These are phyloP conservation scores for Protonemura montana DNA, from an alignment of 2,888 invertebrate species.

Conservation along the genomic window DNA sequence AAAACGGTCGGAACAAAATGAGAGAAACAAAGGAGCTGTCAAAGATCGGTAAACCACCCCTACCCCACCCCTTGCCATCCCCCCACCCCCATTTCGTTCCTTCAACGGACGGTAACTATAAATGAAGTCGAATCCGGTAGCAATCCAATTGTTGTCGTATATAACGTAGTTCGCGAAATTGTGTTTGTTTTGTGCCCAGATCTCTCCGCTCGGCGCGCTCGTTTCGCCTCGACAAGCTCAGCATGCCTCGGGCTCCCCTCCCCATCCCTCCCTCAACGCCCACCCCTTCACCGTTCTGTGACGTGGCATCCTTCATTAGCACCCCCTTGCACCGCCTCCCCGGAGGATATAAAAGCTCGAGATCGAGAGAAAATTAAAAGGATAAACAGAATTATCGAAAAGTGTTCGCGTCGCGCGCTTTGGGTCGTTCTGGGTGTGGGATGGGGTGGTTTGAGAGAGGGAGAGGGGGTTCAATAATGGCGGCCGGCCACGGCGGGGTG, in stretches of 20 bases:
- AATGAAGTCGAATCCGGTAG: not conserved
- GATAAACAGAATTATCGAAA: constrained; percentile 38
- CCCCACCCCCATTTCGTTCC: not conserved
- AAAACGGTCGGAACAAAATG: no score
- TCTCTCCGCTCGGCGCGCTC: not conserved
- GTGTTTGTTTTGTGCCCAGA: not conserved
- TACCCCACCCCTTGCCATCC: not conserved
- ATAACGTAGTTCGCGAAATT: not conserved
- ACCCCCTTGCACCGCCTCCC: constrained; percentile 47
- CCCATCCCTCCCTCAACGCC: constrained; percentile 46
- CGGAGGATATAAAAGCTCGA: constrained; percentile 33
- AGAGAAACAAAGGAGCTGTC: not conserved
- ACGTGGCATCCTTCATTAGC: constrained; percentile 46
- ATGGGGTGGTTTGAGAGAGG: no score
- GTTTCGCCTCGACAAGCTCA: not conserved
- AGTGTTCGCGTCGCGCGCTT: constrained; percentile 23
- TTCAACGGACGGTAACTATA: not conserved
- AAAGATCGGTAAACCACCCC: not conserved
- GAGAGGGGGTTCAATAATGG: not conserved
- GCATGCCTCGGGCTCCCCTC: constrained; percentile 44
- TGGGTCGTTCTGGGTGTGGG: not conserved
- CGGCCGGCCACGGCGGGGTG: not conserved
- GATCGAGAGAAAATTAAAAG: constrained; percentile 40
- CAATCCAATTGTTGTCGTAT: constrained; percentile 34
- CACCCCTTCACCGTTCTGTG: constrained; percentile 35